phyloP scores from a whole-genome alignment of 30 jellyfish, hydroid and myxozoan genomes.

The Sanderia malayensis region DNA sequence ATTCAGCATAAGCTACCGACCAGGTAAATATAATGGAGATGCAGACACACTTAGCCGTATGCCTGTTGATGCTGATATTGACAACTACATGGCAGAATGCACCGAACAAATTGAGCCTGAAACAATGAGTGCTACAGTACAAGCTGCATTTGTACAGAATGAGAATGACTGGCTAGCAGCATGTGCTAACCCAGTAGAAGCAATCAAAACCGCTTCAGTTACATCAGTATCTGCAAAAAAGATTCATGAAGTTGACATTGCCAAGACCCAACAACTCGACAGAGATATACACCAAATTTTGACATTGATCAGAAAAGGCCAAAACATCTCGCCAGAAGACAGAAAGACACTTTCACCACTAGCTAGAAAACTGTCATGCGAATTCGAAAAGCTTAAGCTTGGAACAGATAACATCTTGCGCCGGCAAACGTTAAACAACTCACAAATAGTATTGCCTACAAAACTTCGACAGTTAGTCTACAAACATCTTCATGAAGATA shows the following conservation, averaged over 20 bases:
- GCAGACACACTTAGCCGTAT: conserved; percentile 24
- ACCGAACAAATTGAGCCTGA: background rate
- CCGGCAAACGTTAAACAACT: background rate
- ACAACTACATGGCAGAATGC: background rate
- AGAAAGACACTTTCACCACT: conserved; percentile 3
- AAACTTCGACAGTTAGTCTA: background rate
- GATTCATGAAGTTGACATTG: background rate
- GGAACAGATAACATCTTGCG: background rate
- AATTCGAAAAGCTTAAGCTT: conserved; percentile 1
- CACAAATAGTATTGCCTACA: conserved; percentile 8
- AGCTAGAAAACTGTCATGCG: background rate
- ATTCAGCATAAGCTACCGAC: conserved; percentile 29
- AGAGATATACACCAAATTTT: background rate
- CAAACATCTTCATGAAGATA: conserved; percentile 1
- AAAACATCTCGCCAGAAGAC: background rate
- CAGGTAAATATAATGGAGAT: conserved; percentile 36
- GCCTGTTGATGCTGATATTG: conserved; percentile 1
- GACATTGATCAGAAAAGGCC: background rate
- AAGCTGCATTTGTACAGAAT: background rate
- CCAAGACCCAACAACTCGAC: background rate
- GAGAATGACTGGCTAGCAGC: conserved; percentile 3
- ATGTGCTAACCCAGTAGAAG: background rate
- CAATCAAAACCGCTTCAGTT: background rate
- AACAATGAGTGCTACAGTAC: conserved; percentile 1
- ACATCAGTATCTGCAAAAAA: background rate